Base-by-base conservation (phyloP, 2,888 invertebrate species). In the Leptinotarsa haldemani region DNA sequence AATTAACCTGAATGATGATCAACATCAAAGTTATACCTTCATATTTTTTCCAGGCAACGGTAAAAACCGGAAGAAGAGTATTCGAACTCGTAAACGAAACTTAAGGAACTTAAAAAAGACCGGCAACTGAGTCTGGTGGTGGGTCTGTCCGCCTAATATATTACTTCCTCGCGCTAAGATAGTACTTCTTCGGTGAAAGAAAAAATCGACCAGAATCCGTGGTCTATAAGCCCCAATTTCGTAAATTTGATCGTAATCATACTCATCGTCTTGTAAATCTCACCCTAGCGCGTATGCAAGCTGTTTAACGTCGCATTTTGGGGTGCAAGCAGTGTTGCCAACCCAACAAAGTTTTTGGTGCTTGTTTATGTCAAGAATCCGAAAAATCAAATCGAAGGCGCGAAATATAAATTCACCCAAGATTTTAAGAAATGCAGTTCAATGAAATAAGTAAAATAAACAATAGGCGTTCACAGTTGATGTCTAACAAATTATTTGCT, bases 211-310 rank as follows among this genome's bases (percentile, higher is more conserved):
- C 56, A 12, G 20, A 56, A 22, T 56, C 20, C 56, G 22, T 56
- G 56, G 15, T 56, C 20, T 56, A 56, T 56, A 56, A 56, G 56
- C 15, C 13, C 4, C 16, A 22, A 25, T 22, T 56, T 56, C 56
- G 56, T 22, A 7, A 18, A 18, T 18, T 22, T 4, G 22, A 20
- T 22, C 13, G 22, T 56, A 56, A 18, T 52, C 12, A 22, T 56
- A 30, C 30, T 30, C 22, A 22, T 56, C 56, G 16, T 56, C 56
- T 20, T 25, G 56, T 25, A 22, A 52, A 52, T 52, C 52, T 18
- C 9, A 25, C 61, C 61, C 61, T 61, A 7, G 72, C 70, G 66
- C 79, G 80, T 79, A 78, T 89, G 89, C 64, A 89, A 84, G 58
- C 85, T 87, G 80, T 76, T 69, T 69, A 69, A 69, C 65, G 73